These are phyloP conservation scores for Platichthys stellatus DNA, from an alignment of 2,113 vertebrate genomes.

Conservation along the genomic window DNA sequence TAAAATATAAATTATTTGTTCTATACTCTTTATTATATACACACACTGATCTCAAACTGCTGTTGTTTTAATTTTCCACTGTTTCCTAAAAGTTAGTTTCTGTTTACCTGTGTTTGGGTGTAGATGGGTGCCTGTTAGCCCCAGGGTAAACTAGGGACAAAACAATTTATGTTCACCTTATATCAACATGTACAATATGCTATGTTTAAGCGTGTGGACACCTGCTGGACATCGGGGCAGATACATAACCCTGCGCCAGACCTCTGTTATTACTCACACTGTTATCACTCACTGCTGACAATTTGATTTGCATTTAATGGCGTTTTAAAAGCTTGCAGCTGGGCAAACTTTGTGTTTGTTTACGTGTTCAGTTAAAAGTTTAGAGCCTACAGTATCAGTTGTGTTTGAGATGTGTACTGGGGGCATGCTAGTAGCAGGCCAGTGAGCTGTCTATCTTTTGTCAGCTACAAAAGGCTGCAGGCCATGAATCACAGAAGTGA, in stretches of 20 bases:
- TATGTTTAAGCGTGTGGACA: not conserved
- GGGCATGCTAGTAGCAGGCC: constrained; percentile 39
- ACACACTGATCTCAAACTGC: not conserved
- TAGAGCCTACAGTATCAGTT: constrained; percentile 27
- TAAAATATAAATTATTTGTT: not conserved
- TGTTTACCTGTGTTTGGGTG: not conserved
- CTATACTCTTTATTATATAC: not conserved
- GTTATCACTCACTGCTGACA: not conserved
- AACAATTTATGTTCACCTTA: not conserved
- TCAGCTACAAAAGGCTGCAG: constrained; percentile 53
- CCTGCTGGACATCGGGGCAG: not conserved
- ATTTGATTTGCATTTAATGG: constrained; percentile 6
- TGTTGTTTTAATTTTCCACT: too few relatives aligned
- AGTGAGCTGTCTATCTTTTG: constrained; percentile 60
- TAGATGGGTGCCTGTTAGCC: constrained; percentile 7
- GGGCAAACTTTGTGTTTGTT: constrained; percentile 32
- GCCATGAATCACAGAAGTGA: constrained; percentile 59
- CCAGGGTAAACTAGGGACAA: not conserved
- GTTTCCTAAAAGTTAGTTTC: not conserved
- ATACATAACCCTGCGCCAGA: constrained; percentile 5
- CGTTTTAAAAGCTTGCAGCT: constrained; percentile 16
- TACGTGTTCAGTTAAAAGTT: constrained; percentile 42
- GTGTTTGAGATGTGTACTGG: constrained; percentile 25
- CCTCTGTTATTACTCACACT: constrained; percentile 1
- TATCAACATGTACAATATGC: not conserved